These are phyloP conservation scores for Ictalurus furcatus DNA, from an alignment of 2,113 vertebrate species.

Conservation along the genomic window DNA sequence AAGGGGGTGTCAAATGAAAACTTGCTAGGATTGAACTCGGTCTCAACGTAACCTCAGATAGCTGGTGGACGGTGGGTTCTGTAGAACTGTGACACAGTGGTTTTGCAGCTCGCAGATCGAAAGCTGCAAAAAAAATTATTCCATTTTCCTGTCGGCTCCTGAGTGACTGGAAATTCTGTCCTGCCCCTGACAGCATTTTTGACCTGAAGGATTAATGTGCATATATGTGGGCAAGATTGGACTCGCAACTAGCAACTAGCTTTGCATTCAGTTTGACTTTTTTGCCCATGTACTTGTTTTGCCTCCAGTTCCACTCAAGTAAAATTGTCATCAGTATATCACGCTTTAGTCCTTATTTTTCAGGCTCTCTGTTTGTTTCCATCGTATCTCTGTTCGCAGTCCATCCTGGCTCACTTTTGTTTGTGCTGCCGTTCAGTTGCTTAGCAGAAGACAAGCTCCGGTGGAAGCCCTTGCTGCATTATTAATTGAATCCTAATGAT, in stretches of 20 bases:
- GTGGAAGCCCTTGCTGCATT: constrained; percentile 58
- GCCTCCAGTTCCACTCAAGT: not conserved
- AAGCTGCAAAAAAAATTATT: no score
- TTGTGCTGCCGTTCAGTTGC: constrained; percentile 12
- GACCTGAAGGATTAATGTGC: constrained; percentile 32
- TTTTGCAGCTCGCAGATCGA: not conserved
- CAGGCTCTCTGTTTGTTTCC: not conserved
- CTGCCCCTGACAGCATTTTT: constrained; percentile 21
- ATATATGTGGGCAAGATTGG: constrained; percentile 32
- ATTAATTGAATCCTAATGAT: constrained; percentile 64
- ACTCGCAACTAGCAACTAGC: constrained; percentile 22
- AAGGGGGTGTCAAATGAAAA: not conserved
- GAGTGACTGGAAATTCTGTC: constrained; percentile 29
- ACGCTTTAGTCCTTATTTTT: not conserved
- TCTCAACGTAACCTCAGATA: not conserved
- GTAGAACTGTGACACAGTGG: not conserved
- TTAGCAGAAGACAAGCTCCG: constrained; percentile 41
- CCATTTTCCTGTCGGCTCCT: constrained; percentile 26
- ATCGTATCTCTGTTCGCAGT: not conserved
- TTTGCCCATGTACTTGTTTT: not conserved
- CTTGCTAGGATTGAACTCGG: not conserved
- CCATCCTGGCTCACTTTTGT: not conserved
- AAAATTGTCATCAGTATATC: not conserved
- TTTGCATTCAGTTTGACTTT: not conserved
- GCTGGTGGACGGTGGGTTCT: not conserved